phyloP scores from a whole-genome alignment of 2,797 vertebrate species.

The Tachyglossus aculeatus region DNA sequence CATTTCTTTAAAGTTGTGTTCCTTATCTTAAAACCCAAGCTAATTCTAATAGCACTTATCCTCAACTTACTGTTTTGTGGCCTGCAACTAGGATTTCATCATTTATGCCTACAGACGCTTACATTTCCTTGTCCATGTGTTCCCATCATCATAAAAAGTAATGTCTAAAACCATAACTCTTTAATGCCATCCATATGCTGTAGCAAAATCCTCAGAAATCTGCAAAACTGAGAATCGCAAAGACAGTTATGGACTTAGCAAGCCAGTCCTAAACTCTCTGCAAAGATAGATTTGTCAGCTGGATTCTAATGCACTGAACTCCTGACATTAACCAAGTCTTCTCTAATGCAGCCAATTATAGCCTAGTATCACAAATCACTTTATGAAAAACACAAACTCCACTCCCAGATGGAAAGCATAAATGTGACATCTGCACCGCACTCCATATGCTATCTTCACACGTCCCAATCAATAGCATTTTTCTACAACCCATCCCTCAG shows the following conservation, averaged over 20 bases:
- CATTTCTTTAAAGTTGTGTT: no score
- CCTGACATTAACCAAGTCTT: constrained; percentile 55
- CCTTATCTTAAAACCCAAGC: no score
- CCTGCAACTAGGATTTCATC: background rate
- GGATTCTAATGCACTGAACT: constrained; percentile 62
- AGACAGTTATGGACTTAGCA: constrained; percentile 51
- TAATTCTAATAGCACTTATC: no score
- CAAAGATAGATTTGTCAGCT: constrained; percentile 65
- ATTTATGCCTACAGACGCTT: no score
- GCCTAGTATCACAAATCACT: constrained; percentile 54
- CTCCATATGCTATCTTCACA: constrained; percentile 60
- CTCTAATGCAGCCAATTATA: constrained; percentile 53
- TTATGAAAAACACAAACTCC: constrained; percentile 63
- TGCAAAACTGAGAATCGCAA: constrained; percentile 63
- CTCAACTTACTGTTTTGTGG: no score
- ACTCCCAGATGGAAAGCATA: constrained; percentile 57
- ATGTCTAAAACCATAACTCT: constrained; percentile 61
- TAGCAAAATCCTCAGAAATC: constrained; percentile 64
- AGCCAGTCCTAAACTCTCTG: constrained; percentile 52
- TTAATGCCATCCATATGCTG: constrained; percentile 61
- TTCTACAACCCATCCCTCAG: constrained; percentile 61
- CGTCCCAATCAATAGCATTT: constrained; percentile 61
- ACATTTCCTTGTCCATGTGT: constrained; percentile 25
- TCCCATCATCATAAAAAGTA: constrained; percentile 37
- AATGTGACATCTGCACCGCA: constrained; percentile 63